Evolutionary conservation across 2,888 invertebrate genomes (phyloP).

Genomic region (Xestoiulus laeticollis): DNA sequence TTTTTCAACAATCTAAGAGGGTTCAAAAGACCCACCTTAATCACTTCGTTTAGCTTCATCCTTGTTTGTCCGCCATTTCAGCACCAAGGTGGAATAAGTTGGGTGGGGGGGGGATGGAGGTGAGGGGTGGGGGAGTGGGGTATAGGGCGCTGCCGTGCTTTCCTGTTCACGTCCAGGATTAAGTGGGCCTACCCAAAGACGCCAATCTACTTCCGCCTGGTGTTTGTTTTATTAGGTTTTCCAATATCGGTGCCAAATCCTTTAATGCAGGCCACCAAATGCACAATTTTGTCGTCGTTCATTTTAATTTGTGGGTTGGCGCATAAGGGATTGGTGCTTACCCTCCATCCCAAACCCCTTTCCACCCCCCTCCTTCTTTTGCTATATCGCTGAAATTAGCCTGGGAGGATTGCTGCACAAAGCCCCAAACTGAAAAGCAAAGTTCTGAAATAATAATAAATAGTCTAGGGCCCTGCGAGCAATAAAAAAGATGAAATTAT

Average conservation of each 20-base stretch:
- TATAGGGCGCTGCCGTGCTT: constrained; percentile 24
- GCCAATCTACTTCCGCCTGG: constrained; percentile 43
- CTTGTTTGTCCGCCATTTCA: neutral
- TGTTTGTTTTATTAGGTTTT: constrained; percentile 51
- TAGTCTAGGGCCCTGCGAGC: neutral
- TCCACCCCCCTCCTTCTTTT: neutral
- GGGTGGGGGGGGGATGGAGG: neutral
- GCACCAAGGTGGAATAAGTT: neutral
- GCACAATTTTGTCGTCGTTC: constrained; percentile 49
- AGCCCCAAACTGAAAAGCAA: neutral
- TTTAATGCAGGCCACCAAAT: constrained; percentile 48
- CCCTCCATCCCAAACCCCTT: neutral
- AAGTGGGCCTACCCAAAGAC: constrained; percentile 43
- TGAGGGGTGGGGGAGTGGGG: neutral
- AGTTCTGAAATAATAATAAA: constrained; percentile 34
- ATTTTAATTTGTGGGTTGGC: constrained; percentile 45
- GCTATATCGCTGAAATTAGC: constrained; percentile 39
- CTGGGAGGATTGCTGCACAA: neutral
- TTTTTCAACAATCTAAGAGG: too few species aligned
- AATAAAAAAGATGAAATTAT: constrained; percentile 34
- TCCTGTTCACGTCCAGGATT: constrained; percentile 34
- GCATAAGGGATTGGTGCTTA: neutral
- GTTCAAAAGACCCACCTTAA: neutral
- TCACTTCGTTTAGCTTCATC: neutral
- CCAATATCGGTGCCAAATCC: constrained; percentile 47